Conservation (phyloP, 2,113 vertebrate species). For the Trogon surrucura region DNA sequence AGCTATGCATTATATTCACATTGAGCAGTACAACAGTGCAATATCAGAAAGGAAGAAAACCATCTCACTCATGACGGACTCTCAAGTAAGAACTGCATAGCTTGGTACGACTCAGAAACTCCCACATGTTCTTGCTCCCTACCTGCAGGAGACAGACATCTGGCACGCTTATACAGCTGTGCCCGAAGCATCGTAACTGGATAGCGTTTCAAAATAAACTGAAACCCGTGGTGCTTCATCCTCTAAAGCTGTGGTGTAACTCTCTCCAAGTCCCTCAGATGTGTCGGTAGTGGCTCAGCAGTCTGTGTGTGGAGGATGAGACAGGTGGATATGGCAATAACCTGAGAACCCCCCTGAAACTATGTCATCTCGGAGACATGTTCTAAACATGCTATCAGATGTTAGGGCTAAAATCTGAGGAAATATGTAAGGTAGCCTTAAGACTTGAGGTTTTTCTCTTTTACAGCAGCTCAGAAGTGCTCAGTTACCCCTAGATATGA, state of each 20-base stretch:
- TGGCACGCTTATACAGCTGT: neutral
- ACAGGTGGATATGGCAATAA: neutral
- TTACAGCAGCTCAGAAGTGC: neutral
- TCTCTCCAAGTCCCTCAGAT: neutral
- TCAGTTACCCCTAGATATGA: neutral
- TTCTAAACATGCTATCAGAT: neutral
- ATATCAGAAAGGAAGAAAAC: neutral
- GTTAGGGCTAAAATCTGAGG: neutral
- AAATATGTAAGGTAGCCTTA: fast-evolving
- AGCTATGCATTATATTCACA: neutral
- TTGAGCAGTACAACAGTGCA: neutral
- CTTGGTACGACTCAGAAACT: neutral
- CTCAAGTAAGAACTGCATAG: neutral
- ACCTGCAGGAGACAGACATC: neutral
- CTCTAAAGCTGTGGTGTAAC: neutral
- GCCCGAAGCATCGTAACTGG: neutral
- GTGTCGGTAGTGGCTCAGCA: neutral
- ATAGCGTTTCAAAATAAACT: neutral
- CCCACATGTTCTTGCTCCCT: neutral
- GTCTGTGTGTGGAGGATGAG: neutral
- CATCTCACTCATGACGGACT: neutral
- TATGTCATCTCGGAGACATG: neutral
- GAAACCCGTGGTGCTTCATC: neutral
- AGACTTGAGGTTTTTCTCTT: neutral
- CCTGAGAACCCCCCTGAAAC: neutral